Base-by-base conservation (phyloP, 2,888 invertebrate genomes). In the Leptogaster cylindrica region DNA sequence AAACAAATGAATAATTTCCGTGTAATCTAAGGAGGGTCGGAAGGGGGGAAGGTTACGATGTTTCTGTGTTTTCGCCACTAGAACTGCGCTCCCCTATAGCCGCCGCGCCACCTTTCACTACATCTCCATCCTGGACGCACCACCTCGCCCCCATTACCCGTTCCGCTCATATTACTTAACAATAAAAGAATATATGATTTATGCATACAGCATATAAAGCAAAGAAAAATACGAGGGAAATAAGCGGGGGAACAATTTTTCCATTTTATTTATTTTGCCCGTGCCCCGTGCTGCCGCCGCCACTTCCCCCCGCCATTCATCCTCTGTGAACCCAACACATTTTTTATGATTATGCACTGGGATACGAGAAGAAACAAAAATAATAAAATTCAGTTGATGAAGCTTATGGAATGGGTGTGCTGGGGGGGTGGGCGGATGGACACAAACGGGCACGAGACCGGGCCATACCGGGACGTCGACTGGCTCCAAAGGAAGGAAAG, bases 161-260 rank as follows among this genome's bases (percentile, higher is more conserved):
- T 4, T n/a, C 14, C 46, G 20, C 16, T 51, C 31, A 41, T 39
- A 58, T 58, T 58, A 58, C 58, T 58, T 58, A 58, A 58, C 58
- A 58, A 58, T 58, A 58, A 58, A 58, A 58, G 58, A 58, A 58
- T 58, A 58, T 58, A 58, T 58, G 58, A 58, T 58, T 58, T 58
- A 58, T 58, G 58, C 58, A 58, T 58, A 41, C 58, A 58, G 58
- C 58, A 58, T 58, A 58, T 58, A 58, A 58, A 58, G 39, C 23
- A 14, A 58, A 58, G 58, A 58, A 58, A 58, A 58, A 58, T 58
- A 58, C 58, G 10, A 16, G 39, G 25, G 41, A 14, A 18, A 20
- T 18, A 20, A 23, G 25, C 39, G 41, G 12, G 27, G 58, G 58
- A 39, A 14, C 36, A 23, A 39, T 58, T 41, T 58, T 58, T 58